Evolutionary conservation across 2,888 invertebrate species (phyloP).

Genomic region (Pyrgus malvae): DNA sequence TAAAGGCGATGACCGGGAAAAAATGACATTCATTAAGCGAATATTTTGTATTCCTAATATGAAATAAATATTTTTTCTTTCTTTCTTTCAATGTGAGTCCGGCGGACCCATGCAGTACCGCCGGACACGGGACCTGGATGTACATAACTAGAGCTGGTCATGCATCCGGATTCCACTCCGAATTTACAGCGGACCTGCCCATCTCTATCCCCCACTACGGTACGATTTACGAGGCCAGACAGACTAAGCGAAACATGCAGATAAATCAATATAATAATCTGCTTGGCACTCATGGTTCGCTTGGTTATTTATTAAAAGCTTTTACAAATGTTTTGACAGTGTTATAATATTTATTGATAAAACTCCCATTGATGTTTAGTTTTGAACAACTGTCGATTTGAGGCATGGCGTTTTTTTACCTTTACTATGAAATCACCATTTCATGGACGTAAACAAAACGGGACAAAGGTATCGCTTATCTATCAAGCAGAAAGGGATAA

Average conservation of each 20-base stretch:
- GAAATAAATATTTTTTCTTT: too few relatives aligned
- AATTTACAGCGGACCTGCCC: too few relatives aligned
- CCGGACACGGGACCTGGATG: too few relatives aligned
- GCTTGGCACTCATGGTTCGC: neutral
- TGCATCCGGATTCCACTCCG: too few relatives aligned
- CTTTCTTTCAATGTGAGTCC: too few relatives aligned
- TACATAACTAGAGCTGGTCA: too few relatives aligned
- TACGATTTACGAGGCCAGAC: constrained; percentile 75
- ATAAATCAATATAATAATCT: constrained; percentile 46
- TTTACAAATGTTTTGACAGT: neutral
- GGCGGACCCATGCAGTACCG: too few relatives aligned
- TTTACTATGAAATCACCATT: constrained; percentile 62
- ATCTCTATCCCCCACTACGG: constrained; percentile 69
- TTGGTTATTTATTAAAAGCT: neutral
- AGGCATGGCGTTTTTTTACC: constrained; percentile 43
- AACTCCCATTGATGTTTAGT: neutral
- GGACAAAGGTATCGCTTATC: constrained; percentile 61
- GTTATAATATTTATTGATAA: neutral
- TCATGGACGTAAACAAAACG: constrained; percentile 73
- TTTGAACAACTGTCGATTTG: neutral
- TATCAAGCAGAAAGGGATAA: constrained; percentile 54
- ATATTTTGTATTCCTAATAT: too few relatives aligned
- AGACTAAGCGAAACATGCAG: constrained; percentile 58
- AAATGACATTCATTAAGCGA: too few relatives aligned
- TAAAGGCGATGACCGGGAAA: too few relatives aligned